These are phyloP conservation scores for Tipula unca DNA, from an alignment of 2,888 invertebrate species.

Conservation along the genomic window DNA sequence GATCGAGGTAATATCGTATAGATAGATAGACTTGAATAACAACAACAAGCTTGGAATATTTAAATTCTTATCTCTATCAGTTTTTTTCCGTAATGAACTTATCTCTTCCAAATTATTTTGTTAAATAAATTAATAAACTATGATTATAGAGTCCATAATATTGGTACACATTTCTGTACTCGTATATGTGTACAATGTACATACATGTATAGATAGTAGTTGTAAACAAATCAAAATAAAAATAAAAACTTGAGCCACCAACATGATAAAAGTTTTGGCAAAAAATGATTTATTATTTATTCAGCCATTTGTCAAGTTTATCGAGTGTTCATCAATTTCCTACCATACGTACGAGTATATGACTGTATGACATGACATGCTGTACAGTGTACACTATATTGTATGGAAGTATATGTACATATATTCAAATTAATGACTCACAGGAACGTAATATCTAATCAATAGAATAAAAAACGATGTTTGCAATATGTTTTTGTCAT, in stretches of 20 bases:
- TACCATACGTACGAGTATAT: background rate
- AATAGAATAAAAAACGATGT: background rate
- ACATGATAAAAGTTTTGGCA: background rate
- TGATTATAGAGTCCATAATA: background rate
- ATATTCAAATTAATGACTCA: background rate
- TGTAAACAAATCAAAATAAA: background rate
- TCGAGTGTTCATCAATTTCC: background rate
- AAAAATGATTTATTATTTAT: background rate
- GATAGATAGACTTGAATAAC: background rate
- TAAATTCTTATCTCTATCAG: background rate
- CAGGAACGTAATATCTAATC: background rate
- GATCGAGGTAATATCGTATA: too few relatives aligned
- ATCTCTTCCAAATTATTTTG: background rate
- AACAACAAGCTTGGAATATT: background rate
- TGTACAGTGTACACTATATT: background rate
- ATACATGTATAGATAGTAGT: background rate
- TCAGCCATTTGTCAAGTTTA: background rate
- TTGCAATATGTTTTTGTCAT: background rate
- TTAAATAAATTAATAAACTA: background rate
- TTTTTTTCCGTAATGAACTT: background rate
- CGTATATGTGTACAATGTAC: background rate
- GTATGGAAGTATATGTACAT: too few relatives aligned
- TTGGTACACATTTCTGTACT: too few relatives aligned
- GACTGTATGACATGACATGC: background rate
- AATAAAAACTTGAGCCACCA: background rate